phyloP scores from a whole-genome alignment of 2,113 vertebrate species.

The Syngnathoides biaculeatus region DNA sequence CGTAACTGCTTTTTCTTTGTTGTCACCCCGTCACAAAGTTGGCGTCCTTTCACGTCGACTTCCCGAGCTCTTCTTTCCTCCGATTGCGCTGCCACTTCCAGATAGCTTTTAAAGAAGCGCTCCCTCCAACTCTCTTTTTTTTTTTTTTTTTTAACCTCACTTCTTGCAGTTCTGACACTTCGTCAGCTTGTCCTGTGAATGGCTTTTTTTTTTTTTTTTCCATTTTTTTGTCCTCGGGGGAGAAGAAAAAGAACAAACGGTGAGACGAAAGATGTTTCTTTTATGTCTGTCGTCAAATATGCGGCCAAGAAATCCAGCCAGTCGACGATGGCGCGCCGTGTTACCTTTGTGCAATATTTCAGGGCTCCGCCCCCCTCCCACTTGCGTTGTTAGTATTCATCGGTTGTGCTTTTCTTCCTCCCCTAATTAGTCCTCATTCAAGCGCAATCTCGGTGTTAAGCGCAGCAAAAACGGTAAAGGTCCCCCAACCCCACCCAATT shows the following conservation, averaged over 20 bases:
- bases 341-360: background rate
- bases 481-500: too few species aligned
- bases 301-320: background rate
- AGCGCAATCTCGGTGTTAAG: background rate
- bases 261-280: background rate
- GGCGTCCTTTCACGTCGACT: slow-evolving; percentile 58
- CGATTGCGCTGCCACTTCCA: background rate
- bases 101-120: background rate
- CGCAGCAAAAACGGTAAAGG: background rate
- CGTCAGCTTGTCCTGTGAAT: slow-evolving; percentile 46
- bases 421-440: background rate
- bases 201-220: background rate
- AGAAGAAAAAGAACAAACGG: slow-evolving; percentile 8
- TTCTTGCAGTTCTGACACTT: background rate
- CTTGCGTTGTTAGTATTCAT: background rate
- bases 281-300: background rate
- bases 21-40: slow-evolving; percentile 51
- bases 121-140: background rate
- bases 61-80: slow-evolving; percentile 26
- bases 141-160: slow-evolving; percentile 10
- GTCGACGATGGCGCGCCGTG: background rate
- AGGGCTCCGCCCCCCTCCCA: background rate
- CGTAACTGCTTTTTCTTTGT: slow-evolving; percentile 75
- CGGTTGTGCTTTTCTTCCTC: background rate
- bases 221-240: slow-evolving; percentile 23